These are phyloP conservation scores for Amiota minor DNA, from an alignment of 2,888 invertebrate genomes.

Conservation along the genomic window DNA sequence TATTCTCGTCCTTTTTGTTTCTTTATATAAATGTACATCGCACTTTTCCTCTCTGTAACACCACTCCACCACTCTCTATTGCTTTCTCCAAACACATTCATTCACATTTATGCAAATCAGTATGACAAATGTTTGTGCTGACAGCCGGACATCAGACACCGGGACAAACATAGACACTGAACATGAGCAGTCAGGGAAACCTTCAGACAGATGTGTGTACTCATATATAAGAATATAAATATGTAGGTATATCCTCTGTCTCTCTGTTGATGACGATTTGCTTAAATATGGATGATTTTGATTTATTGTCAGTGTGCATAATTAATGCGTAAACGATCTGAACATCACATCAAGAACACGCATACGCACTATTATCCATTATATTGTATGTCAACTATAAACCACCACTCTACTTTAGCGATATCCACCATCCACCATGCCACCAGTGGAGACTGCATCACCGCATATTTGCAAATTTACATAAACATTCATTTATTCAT, in stretches of 20 bases:
- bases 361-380: constrained; percentile 7
- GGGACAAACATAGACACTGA: too few relatives aligned
- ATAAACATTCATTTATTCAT: neutral
- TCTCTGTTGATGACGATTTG: constrained; percentile 11
- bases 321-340: constrained; percentile 63
- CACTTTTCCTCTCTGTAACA: neutral
- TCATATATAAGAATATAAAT: too few relatives aligned
- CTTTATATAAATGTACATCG: neutral
- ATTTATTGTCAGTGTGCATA: constrained; percentile 62
- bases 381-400: too few relatives aligned
- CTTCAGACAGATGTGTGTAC: too few relatives aligned
- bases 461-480: constrained; percentile 5
- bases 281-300: constrained; percentile 47
- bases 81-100: neutral
- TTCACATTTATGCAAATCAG: constrained; percentile 16
- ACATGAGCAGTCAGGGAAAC: too few relatives aligned
- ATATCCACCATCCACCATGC: too few relatives aligned
- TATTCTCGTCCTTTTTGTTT: too few relatives aligned
- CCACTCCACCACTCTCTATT: neutral
- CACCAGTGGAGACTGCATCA: constrained; percentile 24
- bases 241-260: neutral
- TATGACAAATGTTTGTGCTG: constrained; percentile 65
- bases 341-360: neutral
- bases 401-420: too few relatives aligned
- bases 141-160: constrained; percentile 36